Evolutionary conservation across 2,888 invertebrate genomes (phyloP), one percentile per base, ranked within the genome.

Genomic region (Idaea dimidiata): DNA sequence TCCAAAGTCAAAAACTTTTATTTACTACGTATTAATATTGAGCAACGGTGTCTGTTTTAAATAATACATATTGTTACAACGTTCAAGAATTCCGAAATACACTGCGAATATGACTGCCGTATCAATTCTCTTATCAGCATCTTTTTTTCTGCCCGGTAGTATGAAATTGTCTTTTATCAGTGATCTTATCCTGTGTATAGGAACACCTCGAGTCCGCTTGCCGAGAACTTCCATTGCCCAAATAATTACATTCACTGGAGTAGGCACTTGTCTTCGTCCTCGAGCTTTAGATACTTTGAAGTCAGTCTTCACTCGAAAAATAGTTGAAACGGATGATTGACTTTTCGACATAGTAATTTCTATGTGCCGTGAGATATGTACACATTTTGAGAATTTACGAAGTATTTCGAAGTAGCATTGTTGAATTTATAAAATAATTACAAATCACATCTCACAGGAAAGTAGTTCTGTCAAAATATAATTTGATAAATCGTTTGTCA

Each of bases 191-290:
- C 76, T 78, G 59, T 72, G 63, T 58, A 82, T 72, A 7, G 80
- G 68, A 33, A 86, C 84, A 63, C 81, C 81, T 67, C 63, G 69
- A 33, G 63, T 63, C 60, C 74, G 66, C 58, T 76, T 77, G 54
- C 79, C 75, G 53, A 84, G 79, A 6, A 78, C 65, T 72, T 83
- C 74, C 81, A 84, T 81, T n/a, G 82, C 81, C 83, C 82, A 85
- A 68, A 85, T 78, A 68, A 84, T 79, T 65, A 80, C 82, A 62
- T 84, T 82, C 62, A 80, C 71, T 54, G 83, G 82, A 59, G 82
- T 80, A 14, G 78, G 77, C 18, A 61, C 43, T 43, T 66, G 67
- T 67, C 70, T 82, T 62, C 70, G 62, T 57, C 63, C 68, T 57
- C 72, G 72, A 16, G 72, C 65, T 65, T 77, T 83, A 33, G 72